Evolutionary conservation across 2,888 invertebrate genomes (phyloP).

Genomic region (Protodeltote pygarga): DNA sequence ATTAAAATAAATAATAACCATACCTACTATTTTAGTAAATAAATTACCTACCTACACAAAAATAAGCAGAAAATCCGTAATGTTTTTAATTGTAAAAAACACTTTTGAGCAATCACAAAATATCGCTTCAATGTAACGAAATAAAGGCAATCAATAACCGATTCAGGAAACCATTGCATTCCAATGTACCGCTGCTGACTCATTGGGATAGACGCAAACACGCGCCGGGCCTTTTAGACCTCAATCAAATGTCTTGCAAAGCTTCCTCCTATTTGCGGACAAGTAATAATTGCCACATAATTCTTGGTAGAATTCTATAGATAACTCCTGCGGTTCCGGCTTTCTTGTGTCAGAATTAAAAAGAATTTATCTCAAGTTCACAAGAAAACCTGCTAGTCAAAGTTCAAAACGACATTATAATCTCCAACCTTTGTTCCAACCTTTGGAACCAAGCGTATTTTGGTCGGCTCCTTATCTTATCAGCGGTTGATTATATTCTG

Average conservation of each 20-base stretch:
- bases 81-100: no score
- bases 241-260: conserved; percentile 46
- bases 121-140: conserved; percentile 48
- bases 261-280: conserved; percentile 40
- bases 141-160: conserved; percentile 53
- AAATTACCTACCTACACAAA: no score
- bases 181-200: conserved; percentile 61
- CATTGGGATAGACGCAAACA: conserved; percentile 40
- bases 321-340: conserved; percentile 26
- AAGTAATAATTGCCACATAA: conserved; percentile 47
- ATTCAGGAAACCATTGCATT: conserved; percentile 77
- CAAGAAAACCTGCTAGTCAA: conserved; percentile 6
- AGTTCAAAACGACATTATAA: conserved; percentile 16
- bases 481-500: no score
- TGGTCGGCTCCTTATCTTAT: no score
- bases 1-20: no score
- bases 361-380: conserved; percentile 33
- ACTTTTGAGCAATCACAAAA: conserved; percentile 12
- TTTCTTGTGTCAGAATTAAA: conserved; percentile 23
- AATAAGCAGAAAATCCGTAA: no score
- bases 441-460: no score
- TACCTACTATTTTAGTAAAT: no score
- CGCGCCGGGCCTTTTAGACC: conserved; percentile 36
- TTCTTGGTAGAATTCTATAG: conserved; percentile 49
- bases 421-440: no score